Conservation (phyloP, 2,113 vertebrate genomes). For the Alethe diademata region DNA sequence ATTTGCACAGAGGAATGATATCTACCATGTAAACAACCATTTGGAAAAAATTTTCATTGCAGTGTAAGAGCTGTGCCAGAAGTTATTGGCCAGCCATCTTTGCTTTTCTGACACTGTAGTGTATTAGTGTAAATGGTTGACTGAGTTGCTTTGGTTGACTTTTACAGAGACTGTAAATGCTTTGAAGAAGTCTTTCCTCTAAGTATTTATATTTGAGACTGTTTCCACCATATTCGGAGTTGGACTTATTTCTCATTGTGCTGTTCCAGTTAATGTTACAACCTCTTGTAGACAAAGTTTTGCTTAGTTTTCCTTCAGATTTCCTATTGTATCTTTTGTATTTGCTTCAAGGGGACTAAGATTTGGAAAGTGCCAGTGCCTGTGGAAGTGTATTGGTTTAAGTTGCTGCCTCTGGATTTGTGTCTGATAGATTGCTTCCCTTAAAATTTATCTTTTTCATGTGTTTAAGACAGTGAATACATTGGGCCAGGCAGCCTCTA, state of each 20-base stretch:
- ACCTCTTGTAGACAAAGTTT: background rate
- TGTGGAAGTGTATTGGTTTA: background rate
- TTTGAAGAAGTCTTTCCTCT: background rate
- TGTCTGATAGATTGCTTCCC: background rate
- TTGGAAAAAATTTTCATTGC: background rate
- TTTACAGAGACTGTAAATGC: background rate
- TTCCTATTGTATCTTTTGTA: background rate
- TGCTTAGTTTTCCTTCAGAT: background rate
- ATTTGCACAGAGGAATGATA: background rate
- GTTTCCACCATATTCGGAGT: background rate
- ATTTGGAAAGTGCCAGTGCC: background rate
- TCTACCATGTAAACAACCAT: background rate
- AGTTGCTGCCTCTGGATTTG: background rate
- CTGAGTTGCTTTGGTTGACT: background rate
- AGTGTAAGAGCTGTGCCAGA: background rate
- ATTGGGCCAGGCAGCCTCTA: rapidly evolving
- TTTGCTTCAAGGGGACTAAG: background rate
- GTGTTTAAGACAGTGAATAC: background rate
- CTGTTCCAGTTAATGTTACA: background rate
- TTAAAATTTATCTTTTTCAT: background rate
- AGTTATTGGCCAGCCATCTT: background rate
- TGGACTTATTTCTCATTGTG: background rate
- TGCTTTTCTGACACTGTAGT: background rate
- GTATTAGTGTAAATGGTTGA: background rate
- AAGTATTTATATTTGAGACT: background rate